Base-by-base conservation (phyloP, 2,888 invertebrate species). In the Sepiola atlantica region DNA sequence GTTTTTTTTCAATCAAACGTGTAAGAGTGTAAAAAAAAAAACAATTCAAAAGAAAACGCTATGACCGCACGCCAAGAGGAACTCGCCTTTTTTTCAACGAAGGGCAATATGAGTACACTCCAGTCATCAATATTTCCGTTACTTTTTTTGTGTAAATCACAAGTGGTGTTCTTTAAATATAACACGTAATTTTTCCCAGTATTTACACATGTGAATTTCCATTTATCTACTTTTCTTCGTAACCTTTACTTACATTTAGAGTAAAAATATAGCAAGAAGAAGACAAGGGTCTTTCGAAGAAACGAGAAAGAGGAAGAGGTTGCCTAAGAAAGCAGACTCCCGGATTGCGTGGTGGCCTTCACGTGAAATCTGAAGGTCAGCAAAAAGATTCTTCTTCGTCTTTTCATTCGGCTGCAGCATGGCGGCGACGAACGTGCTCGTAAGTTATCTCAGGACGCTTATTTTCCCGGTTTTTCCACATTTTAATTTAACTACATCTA, bases 371-470 rank as follows among this genome's bases (percentile, higher is more conserved):
- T 77, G 77, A 77, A 77, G 77, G 77, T 77, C 77, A 77, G 32
- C 16, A 77, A 57, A n/a, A 32, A 45, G 8, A n/a, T n/a, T 45
- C 2, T 45, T 45, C 45, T 45, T 8, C 45, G 45, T 32, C 77
- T 32, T 16, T 32, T 77, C 77, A 77, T 77, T 77, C n/a, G n/a
- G 77, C 77, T 77, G 77, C 77, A 77, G 77, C 77, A 77, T 77
- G 77, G 77, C 77, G 77, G 32, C 77, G n/a, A 77, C 77, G 77
- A 77, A 77, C n/a, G n/a, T 77, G 77, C 77, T 77, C n/a, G 77
- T 77, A 77, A 77, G 77, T 77, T 0, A 14, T 77, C 16, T 77
- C n/a, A 16, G 77, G n/a, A 14, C 0, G 16, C 77, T 77, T 77
- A 14, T 16, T 77, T 77, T n/a, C n/a, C 32, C 21, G 32, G n/a